Base-by-base conservation (phyloP, 2,888 invertebrate species). In the Bimastos eiseni region DNA sequence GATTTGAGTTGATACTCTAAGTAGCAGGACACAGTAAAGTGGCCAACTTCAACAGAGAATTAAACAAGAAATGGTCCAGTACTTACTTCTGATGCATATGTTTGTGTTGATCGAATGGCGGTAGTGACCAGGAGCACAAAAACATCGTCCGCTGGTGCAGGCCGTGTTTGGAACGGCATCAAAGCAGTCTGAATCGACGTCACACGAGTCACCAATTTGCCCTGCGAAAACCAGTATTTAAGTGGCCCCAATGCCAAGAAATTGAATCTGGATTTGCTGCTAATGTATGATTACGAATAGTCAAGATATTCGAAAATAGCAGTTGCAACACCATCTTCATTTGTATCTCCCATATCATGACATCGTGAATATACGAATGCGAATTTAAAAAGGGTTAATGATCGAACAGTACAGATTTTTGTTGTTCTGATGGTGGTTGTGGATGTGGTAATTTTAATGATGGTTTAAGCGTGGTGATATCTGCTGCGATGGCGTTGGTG, bases 131-230 rank as follows among this genome's bases (percentile, higher is more conserved):
- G 44, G 41, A 21, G 89, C 89, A 19, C 89, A 89, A 30, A 2
- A 0, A 41, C 89, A 89, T 33, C 1, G n/a, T 4, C 41, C 33
- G 34, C 37, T 34, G 86, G 17, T 34, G 19, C 89, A 89, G n/a
- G 33, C 49, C 33, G 89, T 44, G 41, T 38, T 38, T 34, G 89
- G 89, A 19, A 89, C 33, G 21, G 89, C 89, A 44, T 49, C 89
- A 21, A 89, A 49, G 41, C 89, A 89, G 89, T 89, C 89, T 8
- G 11, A 6, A 11, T 89, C 89, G 21, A 89, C 8, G 19, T 89
- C 89, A 89, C 89, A 89, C 3, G 37, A 0, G 19, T 89, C 89
- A 41, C 89, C 89, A 30, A 89, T 44, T 19, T 37, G 41, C 6
- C 89, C 89, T 89, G 11, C 17, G 30, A 70, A 70, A 70, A n/a